Conservation (phyloP, 2,113 vertebrate genomes). For the Ursus arctos region DNA sequence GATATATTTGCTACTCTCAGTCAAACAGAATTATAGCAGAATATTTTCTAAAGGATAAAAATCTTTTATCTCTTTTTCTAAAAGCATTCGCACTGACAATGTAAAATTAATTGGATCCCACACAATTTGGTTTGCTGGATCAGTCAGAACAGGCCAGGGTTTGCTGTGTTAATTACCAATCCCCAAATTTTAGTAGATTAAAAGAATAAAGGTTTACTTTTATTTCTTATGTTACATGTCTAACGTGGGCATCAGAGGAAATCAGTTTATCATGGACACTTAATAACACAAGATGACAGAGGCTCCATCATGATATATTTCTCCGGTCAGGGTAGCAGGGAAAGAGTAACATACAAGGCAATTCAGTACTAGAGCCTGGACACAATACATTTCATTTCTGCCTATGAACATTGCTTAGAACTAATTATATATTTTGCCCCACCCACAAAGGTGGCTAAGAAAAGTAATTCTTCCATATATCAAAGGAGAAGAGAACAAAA, state of each 20-base stretch:
- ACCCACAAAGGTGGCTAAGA: not conserved
- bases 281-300: not conserved
- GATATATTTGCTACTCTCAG: not conserved
- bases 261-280: not conserved
- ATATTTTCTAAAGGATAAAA: conserved; percentile 38
- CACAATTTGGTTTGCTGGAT: not conserved
- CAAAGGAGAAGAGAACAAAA: not conserved
- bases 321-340: not conserved
- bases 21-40: not conserved
- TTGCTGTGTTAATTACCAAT: not conserved
- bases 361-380: not conserved
- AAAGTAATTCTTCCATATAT: not conserved
- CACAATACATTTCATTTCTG: not conserved
- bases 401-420: not conserved
- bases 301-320: not conserved
- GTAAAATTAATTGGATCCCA: not conserved
- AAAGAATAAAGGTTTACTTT: not conserved
- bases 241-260: not conserved
- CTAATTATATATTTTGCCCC: not conserved
- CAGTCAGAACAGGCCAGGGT: not conserved
- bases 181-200: not conserved
- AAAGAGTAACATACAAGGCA: not conserved
- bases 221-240: not conserved
- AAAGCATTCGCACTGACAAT: not conserved
- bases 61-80: not conserved